Conservation (phyloP, 1,140 invertebrate genomes). For the Schlechtendalia chinensis region DNA sequence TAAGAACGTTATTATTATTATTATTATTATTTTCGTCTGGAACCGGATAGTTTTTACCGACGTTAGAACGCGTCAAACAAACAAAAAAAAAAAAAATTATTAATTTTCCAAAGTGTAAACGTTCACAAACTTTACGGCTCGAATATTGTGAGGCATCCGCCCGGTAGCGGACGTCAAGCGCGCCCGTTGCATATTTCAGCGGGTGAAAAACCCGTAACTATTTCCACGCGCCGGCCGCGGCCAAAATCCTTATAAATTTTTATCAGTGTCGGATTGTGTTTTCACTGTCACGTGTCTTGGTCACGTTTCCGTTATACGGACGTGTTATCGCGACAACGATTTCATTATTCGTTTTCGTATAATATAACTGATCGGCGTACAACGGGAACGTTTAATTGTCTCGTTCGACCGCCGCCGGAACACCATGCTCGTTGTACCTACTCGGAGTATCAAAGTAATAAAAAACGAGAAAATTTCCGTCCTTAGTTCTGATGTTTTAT, state of each 20-base stretch:
- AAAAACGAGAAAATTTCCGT: too few species aligned
- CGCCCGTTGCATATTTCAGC: constrained; percentile 29
- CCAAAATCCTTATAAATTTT: constrained; percentile 23
- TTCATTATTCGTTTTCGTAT: not conserved
- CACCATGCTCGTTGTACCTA: too few species aligned
- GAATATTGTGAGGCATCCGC: not conserved
- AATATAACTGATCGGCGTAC: not conserved
- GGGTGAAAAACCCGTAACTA: not conserved
- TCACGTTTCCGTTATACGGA: not conserved
- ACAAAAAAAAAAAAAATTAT: too few species aligned
- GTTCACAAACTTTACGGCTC: too few species aligned
- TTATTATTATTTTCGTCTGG: too few species aligned
- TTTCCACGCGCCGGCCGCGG: not conserved
- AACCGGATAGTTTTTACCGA: too few species aligned
- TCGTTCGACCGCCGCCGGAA: not conserved
- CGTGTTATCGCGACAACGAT: constrained; percentile 5
- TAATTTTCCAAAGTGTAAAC: too few species aligned
- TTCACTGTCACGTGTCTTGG: not conserved
- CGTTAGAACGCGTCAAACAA: too few species aligned
- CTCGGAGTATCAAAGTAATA: too few species aligned
- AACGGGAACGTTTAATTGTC: constrained; percentile 20
- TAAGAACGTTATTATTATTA: too few species aligned
- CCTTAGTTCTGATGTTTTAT: not conserved
- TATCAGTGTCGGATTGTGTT: constrained; percentile 14
- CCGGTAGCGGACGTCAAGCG: constrained; percentile 16